These are phyloP conservation scores for Thera britannica DNA, from an alignment of 2,888 invertebrate genomes.

Conservation along the genomic window DNA sequence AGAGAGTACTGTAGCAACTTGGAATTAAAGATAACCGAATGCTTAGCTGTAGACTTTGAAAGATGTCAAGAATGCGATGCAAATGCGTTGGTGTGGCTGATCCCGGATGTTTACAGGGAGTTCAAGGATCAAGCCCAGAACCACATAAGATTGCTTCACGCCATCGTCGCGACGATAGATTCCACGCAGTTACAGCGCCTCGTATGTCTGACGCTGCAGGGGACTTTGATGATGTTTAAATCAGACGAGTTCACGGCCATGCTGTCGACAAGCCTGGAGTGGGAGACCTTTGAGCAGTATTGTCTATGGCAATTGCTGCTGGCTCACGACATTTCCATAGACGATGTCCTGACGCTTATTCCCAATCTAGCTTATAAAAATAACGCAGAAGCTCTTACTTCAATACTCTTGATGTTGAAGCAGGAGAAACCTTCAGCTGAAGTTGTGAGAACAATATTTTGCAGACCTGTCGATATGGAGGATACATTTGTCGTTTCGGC, in stretches of 20 bases:
- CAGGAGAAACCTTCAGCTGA: constrained; percentile 96
- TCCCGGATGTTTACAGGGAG: constrained; percentile 96
- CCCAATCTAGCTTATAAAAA: constrained; percentile 91
- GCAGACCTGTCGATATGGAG: constrained; percentile 88
- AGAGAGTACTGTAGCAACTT: constrained; percentile 93
- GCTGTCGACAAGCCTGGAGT: constrained; percentile 93
- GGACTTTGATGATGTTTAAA: constrained; percentile 93
- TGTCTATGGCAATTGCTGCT: constrained; percentile 98
- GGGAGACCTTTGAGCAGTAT: constrained; percentile 99
- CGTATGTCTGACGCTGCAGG: constrained; percentile 95
- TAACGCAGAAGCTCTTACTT: constrained; percentile 96
- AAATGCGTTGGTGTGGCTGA: constrained; percentile 94
- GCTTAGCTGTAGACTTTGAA: constrained; percentile 93
- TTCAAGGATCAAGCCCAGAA: constrained; percentile 95
- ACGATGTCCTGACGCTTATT: constrained; percentile 91
- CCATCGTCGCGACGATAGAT: constrained; percentile 96
- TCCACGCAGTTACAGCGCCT: constrained; percentile 95
- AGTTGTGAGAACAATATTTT: constrained; percentile 92
- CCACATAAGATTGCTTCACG: constrained; percentile 93
- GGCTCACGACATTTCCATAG: constrained; percentile 97
- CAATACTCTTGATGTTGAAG: constrained; percentile 95
- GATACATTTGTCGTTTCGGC: constrained; percentile 96
- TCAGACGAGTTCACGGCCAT: constrained; percentile 90
- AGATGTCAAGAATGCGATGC: constrained; percentile 95
- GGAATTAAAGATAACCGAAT: constrained; percentile 89